Base-by-base conservation (phyloP, 2,113 vertebrate species). In the Cinclus mexicanus region DNA sequence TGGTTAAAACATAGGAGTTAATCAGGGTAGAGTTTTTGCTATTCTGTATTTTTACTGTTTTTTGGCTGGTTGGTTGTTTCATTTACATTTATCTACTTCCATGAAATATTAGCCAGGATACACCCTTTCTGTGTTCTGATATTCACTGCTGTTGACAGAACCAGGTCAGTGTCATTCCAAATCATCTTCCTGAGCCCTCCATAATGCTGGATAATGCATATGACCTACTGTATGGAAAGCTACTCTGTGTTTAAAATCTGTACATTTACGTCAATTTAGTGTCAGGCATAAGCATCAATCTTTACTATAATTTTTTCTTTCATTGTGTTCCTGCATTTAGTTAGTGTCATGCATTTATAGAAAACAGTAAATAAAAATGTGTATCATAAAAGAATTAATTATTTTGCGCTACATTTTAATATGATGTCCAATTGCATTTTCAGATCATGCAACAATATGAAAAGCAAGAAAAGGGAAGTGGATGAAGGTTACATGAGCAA, bases 111-210 rank as follows among this genome's bases (percentile, higher is more conserved):
- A 80, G 56, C 35, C 42, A 67, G 52, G 35, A 78, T 70, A 12
- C 41, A 24, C 81, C 7, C 49, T 87, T 67, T 78, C 56, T 91
- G 31, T 89, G 61, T 67, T 64, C 55, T 93, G 91, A 94, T 93
- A 79, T 37, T 91, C 46, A 94, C 50, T 85, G 46, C 59, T 91
- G 69, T 78, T 95, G 95, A 96, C 91, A 93, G 91, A 96, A 95
- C 70, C 59, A 91, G 95, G 94, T 96, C 92, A 90, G 1, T 90
- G 93, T 87, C 94, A 88, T 77, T 91, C 63, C 68, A 59, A 44
- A 93, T 96, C 67, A 85, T 87, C 84, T 91, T 94, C 87, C 37
- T 79, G 69, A 67, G 65, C 75, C 44, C 29, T 93, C 78, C 46
- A 28, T 75, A 89, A 77, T 60, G 46, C 57, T 89, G 49, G 63